These are phyloP conservation scores for Egretta garzetta DNA, from an alignment of 2,113 vertebrate genomes.

Conservation along the genomic window DNA sequence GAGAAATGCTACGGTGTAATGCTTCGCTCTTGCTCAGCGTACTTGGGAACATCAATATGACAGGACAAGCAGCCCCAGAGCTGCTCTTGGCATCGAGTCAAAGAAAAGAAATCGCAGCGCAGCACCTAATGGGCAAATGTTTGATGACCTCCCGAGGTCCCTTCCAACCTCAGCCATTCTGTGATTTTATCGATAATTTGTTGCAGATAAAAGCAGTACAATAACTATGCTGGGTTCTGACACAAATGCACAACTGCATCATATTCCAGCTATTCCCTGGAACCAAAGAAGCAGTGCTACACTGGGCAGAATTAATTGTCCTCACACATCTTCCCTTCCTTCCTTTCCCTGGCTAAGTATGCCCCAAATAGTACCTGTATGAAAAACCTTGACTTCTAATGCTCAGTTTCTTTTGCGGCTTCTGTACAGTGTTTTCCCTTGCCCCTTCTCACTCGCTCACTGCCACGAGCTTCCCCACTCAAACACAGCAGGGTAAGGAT, in stretches of 20 bases:
- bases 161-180: neutral
- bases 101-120: neutral
- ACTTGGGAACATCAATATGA: too few relatives aligned
- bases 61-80: neutral
- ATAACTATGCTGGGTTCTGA: neutral
- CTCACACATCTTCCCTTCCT: neutral
- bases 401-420: neutral
- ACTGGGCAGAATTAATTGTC: neutral
- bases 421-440: neutral
- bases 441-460: neutral
- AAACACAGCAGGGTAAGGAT: neutral
- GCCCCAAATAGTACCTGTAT: neutral
- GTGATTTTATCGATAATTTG: neutral
- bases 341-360: neutral
- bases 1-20: neutral
- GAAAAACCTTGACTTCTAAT: neutral
- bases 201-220: neutral
- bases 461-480: neutral
- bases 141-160: neutral
- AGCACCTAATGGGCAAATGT: neutral
- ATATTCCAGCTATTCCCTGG: neutral
- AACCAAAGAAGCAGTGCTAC: neutral
- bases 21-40: neutral
- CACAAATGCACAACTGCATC: neutral
- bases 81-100: fast-evolving